Conservation (phyloP, 2,888 invertebrate genomes). For the Chloromyia formosa region DNA sequence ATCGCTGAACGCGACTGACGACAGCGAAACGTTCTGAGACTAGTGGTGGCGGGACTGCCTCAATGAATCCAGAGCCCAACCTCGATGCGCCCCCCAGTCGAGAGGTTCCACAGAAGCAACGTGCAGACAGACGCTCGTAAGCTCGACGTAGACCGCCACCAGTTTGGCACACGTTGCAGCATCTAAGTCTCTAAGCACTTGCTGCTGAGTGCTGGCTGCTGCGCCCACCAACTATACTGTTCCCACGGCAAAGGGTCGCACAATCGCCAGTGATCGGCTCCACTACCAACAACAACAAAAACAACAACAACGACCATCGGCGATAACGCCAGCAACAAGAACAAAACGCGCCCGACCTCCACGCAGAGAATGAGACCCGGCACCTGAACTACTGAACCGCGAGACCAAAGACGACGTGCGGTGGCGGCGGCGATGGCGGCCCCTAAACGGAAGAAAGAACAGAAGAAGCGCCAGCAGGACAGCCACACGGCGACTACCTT, state of each 20-base stretch:
- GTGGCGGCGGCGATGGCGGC: slow-evolving; percentile 28
- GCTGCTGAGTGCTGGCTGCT: not conserved
- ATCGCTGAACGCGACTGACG: slow-evolving; percentile 35
- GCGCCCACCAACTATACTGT: not conserved
- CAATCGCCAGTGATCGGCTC: not conserved
- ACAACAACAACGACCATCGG: slow-evolving; percentile 27
- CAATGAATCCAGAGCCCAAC: not conserved
- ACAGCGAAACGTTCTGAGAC: slow-evolving; percentile 16
- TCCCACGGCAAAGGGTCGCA: not conserved
- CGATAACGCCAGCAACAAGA: slow-evolving; percentile 32
- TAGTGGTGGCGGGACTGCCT: slow-evolving; percentile 26
- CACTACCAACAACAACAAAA: not conserved
- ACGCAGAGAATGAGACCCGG: not conserved
- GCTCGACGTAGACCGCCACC: slow-evolving; percentile 6
- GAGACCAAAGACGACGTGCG: slow-evolving; percentile 4
- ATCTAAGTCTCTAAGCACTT: slow-evolving; percentile 1
- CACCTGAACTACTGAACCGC: not conserved
- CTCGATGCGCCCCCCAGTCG: slow-evolving; percentile 6
- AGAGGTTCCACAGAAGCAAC: slow-evolving; percentile 1
- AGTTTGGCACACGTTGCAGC: not conserved
- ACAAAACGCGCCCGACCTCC: slow-evolving; percentile 33
- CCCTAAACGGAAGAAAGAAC: slow-evolving; percentile 41
- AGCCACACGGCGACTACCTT: slow-evolving; percentile 33
- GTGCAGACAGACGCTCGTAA: not conserved
- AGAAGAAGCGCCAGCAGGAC: slow-evolving; percentile 39